These are phyloP conservation scores for Huso huso DNA, from an alignment of 2,797 vertebrate species.

Conservation along the genomic window DNA sequence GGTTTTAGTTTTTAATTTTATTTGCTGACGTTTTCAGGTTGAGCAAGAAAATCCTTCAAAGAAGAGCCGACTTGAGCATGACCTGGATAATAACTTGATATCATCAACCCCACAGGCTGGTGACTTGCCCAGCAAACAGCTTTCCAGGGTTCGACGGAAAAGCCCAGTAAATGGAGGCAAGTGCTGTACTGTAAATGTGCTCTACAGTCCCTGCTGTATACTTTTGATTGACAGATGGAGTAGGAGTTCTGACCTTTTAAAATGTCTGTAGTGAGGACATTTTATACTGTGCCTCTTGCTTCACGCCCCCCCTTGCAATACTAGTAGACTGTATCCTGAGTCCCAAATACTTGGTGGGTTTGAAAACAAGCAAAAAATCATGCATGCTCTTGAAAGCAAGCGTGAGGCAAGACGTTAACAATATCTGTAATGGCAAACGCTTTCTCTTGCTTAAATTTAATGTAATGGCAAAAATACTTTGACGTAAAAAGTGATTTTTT, in stretches of 20 bases:
- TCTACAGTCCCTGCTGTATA: slow-evolving; percentile 10
- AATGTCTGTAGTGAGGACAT: background rate
- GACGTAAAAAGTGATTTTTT: background rate
- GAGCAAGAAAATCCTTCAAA: slow-evolving; percentile 84
- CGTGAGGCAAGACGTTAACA: no score
- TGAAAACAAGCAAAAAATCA: no score
- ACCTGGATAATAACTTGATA: slow-evolving; percentile 87
- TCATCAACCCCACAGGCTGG: slow-evolving; percentile 74
- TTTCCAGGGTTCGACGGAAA: slow-evolving; percentile 75
- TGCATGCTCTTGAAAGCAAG: no score
- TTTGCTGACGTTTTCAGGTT: slow-evolving; percentile 51
- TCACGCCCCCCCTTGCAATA: background rate
- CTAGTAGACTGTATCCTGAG: no score
- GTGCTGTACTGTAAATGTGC: slow-evolving; percentile 34
- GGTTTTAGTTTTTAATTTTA: no score
- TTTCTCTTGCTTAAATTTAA: no score
- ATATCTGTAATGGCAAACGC: no score
- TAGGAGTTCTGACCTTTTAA: background rate
- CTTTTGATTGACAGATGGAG: slow-evolving; percentile 19
- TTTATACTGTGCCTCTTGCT: background rate
- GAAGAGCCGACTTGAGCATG: slow-evolving; percentile 78
- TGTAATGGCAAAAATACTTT: background rate
- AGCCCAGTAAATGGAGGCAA: slow-evolving; percentile 83
- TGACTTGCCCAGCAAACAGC: slow-evolving; percentile 68
- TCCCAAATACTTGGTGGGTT: no score